phyloP scores from a whole-genome alignment of 2,113 vertebrate species.

The Acanthisitta chloris region DNA sequence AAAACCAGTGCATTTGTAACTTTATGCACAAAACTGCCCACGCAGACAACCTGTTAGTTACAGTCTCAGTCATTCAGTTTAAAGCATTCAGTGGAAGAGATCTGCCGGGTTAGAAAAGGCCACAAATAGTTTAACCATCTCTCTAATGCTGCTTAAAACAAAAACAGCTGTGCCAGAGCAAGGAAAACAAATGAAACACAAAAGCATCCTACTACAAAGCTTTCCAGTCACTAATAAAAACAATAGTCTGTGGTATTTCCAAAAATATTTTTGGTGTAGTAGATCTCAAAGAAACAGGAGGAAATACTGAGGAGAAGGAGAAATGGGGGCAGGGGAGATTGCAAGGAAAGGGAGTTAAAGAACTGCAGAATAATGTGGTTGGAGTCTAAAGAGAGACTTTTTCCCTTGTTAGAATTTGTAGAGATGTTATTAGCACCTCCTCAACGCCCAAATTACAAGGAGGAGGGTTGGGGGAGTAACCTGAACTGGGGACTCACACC shows the following conservation, averaged over 20 bases:
- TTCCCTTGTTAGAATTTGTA: background rate
- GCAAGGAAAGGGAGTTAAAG: background rate
- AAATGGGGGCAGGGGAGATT: background rate
- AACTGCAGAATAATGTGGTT: background rate
- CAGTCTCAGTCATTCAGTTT: background rate
- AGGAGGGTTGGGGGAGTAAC: background rate
- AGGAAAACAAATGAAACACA: constrained; percentile 78
- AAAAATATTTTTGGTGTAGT: constrained; percentile 75
- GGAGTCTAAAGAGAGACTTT: background rate
- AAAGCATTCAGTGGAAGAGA: constrained; percentile 48
- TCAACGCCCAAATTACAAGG: background rate
- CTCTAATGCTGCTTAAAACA: constrained; percentile 76
- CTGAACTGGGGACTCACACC: background rate
- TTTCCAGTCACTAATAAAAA: constrained; percentile 78
- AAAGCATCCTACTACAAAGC: constrained; percentile 76
- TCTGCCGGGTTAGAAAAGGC: constrained; percentile 67
- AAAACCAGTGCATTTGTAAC: constrained; percentile 23
- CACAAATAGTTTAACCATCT: constrained; percentile 73
- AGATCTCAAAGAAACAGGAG: constrained; percentile 66
- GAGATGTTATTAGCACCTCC: constrained; percentile 17
- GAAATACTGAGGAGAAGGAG: constrained; percentile 10
- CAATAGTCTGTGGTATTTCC: constrained; percentile 75
- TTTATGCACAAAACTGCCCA: background rate
- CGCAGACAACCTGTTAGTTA: constrained; percentile 6
- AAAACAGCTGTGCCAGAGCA: constrained; percentile 76